Evolutionary conservation across 30 jellyfish, hydroid and myxozoan species (phyloP), one percentile per base, ranked within the genome.

Genomic region (Clytia hemisphaerica): DNA sequence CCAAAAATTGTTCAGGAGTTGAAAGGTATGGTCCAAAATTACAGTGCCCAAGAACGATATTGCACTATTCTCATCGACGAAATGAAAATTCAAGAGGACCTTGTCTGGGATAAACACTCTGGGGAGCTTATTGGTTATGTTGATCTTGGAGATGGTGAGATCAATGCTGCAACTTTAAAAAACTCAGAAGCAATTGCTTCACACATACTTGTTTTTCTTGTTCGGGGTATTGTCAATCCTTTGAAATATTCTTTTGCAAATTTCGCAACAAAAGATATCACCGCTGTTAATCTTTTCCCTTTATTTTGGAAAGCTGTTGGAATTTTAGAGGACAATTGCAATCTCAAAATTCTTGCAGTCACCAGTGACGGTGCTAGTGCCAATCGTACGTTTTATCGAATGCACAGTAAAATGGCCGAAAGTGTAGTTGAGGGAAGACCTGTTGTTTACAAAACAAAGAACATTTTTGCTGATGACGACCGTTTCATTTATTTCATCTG

Each of bases 281-380:
- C 26, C 24, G 32, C 38, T n/a, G 45, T 67, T 6, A 26, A 67
- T 40, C 30, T 67, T 18, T 67, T 67, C 45, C 32, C 75, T 2
- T 67, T 67, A 46, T 67, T 67, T 67, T 38, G 75, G 73, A 67
- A 67, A 67, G 79, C 73, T 16, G 79, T 67, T 10, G 31, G 79
- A n/a, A 67, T 67, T 37, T 33, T 67, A n/a, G 79, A 67, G 30
- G 53, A 4, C 26, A 67, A 26, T 10, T 21, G 67, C n/a, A n/a
- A n/a, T n/a, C n/a, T n/a, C n/a, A n/a, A n/a, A n/a, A n/a, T n/a
- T n/a, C n/a, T n/a, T n/a, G n/a, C n/a, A n/a, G n/a, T n/a, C n/a
- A n/a, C n/a, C n/a, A n/a, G n/a, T n/a, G n/a, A n/a, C n/a, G n/a
- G n/a, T n/a, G n/a, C n/a, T n/a, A n/a, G n/a, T n/a, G n/a, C n/a